phyloP scores from a whole-genome alignment of 2,113 vertebrate genomes.

The Rhinoptilus africanus region DNA sequence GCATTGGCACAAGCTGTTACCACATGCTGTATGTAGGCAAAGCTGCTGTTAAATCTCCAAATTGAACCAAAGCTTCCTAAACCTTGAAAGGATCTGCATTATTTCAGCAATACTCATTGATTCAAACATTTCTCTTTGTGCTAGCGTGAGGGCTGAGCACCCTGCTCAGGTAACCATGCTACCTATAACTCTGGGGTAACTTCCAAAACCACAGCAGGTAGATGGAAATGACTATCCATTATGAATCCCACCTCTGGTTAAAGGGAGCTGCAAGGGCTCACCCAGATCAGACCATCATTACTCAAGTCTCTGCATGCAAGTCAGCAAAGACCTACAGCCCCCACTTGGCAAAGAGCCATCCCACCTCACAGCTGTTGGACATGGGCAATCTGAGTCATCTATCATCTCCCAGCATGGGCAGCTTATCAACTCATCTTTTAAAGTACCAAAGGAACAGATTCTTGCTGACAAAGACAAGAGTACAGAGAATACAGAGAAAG shows the following conservation, averaged over 20 bases:
- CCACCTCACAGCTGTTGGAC: neutral
- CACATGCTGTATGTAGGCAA: neutral
- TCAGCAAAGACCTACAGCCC: neutral
- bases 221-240: neutral
- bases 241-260: neutral
- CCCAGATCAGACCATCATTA: neutral
- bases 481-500: neutral
- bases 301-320: neutral
- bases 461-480: neutral
- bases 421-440: neutral
- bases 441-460: neutral
- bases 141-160: accelerated
- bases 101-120: accelerated
- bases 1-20: neutral
- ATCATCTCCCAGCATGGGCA: neutral
- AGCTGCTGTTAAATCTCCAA: neutral
- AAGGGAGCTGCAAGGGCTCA: neutral
- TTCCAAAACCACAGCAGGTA: neutral
- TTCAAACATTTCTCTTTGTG: neutral
- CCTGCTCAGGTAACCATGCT: neutral
- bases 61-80: neutral
- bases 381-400: neutral
- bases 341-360: neutral
- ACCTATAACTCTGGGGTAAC: neutral
- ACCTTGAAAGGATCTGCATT: neutral